Base-by-base conservation (phyloP, 1,140 invertebrate genomes). In the Hyphantria cunea region DNA sequence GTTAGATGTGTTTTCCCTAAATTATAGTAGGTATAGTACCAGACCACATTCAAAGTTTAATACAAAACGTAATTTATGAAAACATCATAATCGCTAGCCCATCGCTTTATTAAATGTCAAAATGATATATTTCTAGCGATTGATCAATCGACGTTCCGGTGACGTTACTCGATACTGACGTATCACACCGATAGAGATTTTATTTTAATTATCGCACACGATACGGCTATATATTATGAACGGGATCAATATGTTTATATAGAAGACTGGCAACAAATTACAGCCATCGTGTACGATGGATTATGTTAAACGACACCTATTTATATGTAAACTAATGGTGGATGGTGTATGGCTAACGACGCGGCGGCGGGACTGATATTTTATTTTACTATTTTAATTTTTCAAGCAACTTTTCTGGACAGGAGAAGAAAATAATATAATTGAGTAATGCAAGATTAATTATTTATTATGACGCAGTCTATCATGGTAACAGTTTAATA, bases 251-350 rank as follows among this genome's bases (percentile, higher is more conserved):
- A 90, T 86, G 86, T 85, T 90, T 86, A 85, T 85, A 76, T 84
- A 82, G 74, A 85, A 78, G 78, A 81, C 84, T 84, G 76, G 82
- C 72, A 79, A 88, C 84, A 89, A 87, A 88, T 88, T 87, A 86
- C 84, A 78, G 74, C 71, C 79, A 81, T 81, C 79, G 76, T 74
- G 75, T 76, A 76, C 75, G 84, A 85, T 78, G 85, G 84, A 88
- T 90, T 90, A 90, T 90, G 86, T 90, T 87, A 88, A 88, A 83
- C 83, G 80, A 89, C 67, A 66, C 78, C 86, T 83, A 89, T 89
- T 89, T 88, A 76, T 89, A 89, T 89, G 86, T 84, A 78, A 89
- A 89, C 84, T 86, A 86, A 87, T 86, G 86, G 80, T 70, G 82
- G 75, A 76, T 82, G 83, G 63, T 70, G 70, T 78, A 78, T 72